Conservation (phyloP, 2,113 vertebrate species). For the Macaca nemestrina region DNA sequence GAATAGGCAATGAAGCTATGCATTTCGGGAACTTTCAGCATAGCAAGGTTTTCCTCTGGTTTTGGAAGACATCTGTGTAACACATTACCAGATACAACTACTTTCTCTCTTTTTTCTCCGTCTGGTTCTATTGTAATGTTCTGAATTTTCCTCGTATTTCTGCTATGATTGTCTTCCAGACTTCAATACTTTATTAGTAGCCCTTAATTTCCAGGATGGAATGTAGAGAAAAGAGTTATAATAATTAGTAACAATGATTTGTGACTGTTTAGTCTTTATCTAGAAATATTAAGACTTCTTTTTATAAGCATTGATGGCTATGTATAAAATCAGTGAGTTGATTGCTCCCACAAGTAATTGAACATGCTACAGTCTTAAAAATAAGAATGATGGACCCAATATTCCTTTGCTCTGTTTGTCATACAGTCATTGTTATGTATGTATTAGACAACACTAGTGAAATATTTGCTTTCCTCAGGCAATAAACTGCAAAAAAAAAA, state of each 20-base stretch:
- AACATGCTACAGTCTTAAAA: not conserved
- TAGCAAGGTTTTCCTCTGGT: not conserved
- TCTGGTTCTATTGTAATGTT: not conserved
- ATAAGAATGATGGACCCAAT: not conserved
- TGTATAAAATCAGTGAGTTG: not conserved
- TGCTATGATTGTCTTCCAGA: not conserved
- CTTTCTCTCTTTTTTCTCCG: not conserved
- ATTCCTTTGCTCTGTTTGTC: not conserved
- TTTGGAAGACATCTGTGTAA: not conserved
- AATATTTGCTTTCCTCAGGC: not conserved
- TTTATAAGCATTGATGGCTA: not conserved
- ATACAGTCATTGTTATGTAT: not conserved
- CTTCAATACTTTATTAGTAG: not conserved
- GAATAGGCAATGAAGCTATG: not conserved
- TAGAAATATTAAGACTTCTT: not conserved
- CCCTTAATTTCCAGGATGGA: not conserved
- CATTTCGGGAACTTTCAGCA: not conserved
- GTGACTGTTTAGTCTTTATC: not conserved
- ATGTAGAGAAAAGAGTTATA: not conserved
- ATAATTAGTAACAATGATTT: not conserved
- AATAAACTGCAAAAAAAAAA: not conserved
- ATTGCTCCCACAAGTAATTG: not conserved
- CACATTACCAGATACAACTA: not conserved
- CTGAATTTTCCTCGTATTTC: not conserved
- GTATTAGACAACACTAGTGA: not conserved